Evolutionary conservation across 2,888 invertebrate species (phyloP).

Genomic region (Campoplex nolae): DNA sequence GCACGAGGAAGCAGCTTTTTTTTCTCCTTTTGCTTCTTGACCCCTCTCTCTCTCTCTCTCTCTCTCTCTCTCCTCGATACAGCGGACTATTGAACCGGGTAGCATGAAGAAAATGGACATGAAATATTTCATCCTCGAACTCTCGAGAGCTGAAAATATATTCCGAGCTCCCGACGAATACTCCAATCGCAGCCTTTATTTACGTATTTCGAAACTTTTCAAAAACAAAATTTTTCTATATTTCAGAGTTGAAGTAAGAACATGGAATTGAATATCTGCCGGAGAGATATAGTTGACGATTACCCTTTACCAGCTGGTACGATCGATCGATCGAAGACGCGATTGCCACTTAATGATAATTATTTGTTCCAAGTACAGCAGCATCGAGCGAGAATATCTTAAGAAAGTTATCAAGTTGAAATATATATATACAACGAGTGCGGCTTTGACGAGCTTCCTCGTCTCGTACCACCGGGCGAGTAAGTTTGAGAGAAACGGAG

Average conservation of each 20-base stretch:
- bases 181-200: background rate
- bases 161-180: background rate
- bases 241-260: background rate
- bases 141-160: no score
- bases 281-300: background rate
- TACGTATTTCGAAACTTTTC: background rate
- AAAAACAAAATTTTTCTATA: background rate
- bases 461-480: background rate
- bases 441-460: slow-evolving; percentile 8
- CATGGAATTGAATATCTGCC: background rate
- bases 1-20: background rate
- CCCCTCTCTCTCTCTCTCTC: slow-evolving; percentile 17
- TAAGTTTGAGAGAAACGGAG: background rate
- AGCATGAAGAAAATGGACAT: background rate
- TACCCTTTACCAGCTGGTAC: background rate
- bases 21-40: slow-evolving; percentile 13
- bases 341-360: slow-evolving; percentile 24
- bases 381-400: background rate
- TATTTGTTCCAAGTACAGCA: background rate
- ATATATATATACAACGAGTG: background rate
- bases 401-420: slow-evolving; percentile 4
- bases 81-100: slow-evolving; percentile 7
- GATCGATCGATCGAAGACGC: background rate
- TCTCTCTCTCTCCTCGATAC: slow-evolving; percentile 8
- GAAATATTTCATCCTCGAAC: background rate